Evolutionary conservation across 2,888 invertebrate species (phyloP).

Genomic region (Pyralis farinalis): DNA sequence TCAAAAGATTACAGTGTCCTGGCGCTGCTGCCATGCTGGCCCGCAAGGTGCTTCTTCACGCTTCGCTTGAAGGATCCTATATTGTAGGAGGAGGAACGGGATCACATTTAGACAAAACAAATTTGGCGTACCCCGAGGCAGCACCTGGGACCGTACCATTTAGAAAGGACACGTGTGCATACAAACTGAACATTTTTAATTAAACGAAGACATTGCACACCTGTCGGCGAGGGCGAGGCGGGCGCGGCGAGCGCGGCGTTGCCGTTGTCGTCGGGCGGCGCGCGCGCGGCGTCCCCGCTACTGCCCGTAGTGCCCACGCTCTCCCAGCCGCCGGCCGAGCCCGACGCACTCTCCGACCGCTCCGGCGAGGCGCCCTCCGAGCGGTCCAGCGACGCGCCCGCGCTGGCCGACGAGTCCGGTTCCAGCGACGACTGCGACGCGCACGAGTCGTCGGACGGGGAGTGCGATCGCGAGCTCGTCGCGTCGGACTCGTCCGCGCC

Average conservation of each 20-base stretch:
- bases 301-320: conserved; percentile 31
- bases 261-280: conserved; percentile 48
- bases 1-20: no score
- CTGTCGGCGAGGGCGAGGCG: conserved; percentile 8
- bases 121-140: no score
- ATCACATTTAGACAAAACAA: no score
- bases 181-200: no score
- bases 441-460: conserved; percentile 27
- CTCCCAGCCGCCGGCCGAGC: conserved; percentile 33
- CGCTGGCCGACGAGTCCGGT: conserved; percentile 44
- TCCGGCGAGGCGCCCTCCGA: conserved; percentile 15
- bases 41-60: no score
- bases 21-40: no score
- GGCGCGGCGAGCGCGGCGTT: conserved; percentile 30
- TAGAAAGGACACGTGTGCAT: no score
- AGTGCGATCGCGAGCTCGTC: conserved; percentile 16
- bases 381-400: no score
- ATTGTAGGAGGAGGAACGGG: no score
- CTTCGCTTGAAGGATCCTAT: no score
- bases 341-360: conserved; percentile 15
- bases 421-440: conserved; percentile 54
- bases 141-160: no score
- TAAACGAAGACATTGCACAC: no score
- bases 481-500: conserved; percentile 28
- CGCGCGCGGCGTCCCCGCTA: conserved; percentile 10